Conservation (phyloP, 2,797 vertebrate species). For the Gymnocypris eckloni region DNA sequence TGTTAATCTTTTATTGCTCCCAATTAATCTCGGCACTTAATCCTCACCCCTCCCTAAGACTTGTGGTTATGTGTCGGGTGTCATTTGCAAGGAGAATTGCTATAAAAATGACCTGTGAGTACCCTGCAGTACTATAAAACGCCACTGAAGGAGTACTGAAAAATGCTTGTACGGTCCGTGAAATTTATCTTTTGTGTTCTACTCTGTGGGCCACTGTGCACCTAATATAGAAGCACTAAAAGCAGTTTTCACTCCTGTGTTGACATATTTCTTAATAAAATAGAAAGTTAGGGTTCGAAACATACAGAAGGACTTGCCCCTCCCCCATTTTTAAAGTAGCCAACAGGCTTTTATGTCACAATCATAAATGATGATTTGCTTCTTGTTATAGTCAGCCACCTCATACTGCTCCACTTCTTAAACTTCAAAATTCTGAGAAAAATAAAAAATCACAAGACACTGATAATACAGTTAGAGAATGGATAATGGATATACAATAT, state of each 20-base stretch:
- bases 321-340: not conserved
- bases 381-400: not conserved
- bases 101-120: constrained; percentile 11
- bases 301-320: not conserved
- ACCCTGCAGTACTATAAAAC: constrained; percentile 20
- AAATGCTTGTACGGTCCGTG: not conserved
- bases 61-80: constrained; percentile 56
- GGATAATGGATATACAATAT: not conserved
- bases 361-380: not conserved
- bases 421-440: not conserved
- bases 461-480: not conserved
- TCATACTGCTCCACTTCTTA: not conserved
- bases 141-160: constrained; percentile 14
- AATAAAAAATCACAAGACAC: not conserved
- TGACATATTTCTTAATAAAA: not conserved
- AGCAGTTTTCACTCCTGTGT: not conserved
- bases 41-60: constrained; percentile 59
- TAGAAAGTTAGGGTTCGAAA: not conserved
- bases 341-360: not conserved
- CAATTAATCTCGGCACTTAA: constrained; percentile 76
- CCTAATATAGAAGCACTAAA: not conserved
- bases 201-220: not conserved
- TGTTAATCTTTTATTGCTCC: constrained; percentile 76
- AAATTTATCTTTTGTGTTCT: not conserved
- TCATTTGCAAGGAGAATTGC: constrained; percentile 61